A percentile compares a stretch with the other conserved stretches of the same genome.
Conservation (phyloP, 2,113 vertebrate species). For the Pteronura brasiliensis region DNA sequence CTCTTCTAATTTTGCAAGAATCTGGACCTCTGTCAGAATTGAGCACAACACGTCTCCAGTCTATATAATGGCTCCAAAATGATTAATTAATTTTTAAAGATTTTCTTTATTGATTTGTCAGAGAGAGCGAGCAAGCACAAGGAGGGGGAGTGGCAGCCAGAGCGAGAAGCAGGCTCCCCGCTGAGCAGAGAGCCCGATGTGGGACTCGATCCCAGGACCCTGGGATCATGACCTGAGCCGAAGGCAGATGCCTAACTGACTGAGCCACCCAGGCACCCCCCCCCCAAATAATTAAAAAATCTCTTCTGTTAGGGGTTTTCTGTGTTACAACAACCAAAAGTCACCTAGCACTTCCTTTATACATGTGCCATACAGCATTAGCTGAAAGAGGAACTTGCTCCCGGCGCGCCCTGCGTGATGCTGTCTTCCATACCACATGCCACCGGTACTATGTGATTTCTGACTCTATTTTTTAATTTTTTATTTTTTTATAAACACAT, state of each 20-base stretch:
- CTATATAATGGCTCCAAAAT: neutral
- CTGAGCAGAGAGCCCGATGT: no score
- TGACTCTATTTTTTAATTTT: neutral
- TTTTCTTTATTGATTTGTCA: no score
- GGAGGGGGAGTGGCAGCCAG: no score
- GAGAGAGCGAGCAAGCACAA: no score
- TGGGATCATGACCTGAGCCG: no score
- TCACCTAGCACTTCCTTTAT: neutral
- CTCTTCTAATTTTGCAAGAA: neutral
- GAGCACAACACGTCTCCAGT: neutral
- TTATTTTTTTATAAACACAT: no score
- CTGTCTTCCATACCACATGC: neutral
- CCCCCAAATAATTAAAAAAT: neutral
- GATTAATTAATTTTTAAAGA: no score
- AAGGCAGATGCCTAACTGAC: no score
- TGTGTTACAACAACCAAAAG: neutral
- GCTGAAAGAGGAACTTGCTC: neutral
- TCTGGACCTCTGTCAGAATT: neutral
- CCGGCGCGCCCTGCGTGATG: accelerated
- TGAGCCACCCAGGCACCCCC: no score
- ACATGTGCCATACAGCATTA: accelerated
- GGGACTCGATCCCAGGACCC: no score
- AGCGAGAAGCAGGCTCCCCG: no score
- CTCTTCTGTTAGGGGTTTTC: neutral
- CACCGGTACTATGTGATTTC: neutral